These are phyloP conservation scores for Callocephalon fimbriatum DNA, from an alignment of 2,113 vertebrate species.

Conservation along the genomic window DNA sequence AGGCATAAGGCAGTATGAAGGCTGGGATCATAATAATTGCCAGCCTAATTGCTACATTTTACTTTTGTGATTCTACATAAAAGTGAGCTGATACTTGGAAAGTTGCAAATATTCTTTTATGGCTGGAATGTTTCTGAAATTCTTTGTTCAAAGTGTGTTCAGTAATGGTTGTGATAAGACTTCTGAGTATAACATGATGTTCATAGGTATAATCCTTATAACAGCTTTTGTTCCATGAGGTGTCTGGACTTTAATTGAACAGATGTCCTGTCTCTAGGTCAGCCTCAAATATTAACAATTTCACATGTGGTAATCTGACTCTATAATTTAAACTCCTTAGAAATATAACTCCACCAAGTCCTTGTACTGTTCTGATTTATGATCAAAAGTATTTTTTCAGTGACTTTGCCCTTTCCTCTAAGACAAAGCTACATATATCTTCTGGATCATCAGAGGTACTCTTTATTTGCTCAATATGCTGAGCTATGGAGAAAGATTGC, in stretches of 20 bases:
- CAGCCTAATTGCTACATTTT: neutral
- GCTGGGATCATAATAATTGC: neutral
- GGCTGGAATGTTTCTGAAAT: neutral
- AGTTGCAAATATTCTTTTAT: neutral
- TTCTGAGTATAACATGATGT: neutral
- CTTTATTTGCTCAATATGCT: neutral
- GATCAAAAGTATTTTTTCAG: neutral
- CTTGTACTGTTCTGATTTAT: neutral
- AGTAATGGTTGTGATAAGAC: fast-evolving
- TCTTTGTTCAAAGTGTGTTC: neutral
- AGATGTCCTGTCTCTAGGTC: neutral
- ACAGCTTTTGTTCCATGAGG: neutral
- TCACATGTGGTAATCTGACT: neutral
- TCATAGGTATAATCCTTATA: neutral
- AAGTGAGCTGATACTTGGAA: neutral
- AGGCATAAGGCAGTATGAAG: fast-evolving
- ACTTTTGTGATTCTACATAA: neutral
- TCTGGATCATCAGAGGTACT: neutral
- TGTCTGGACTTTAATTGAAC: neutral
- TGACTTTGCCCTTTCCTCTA: neutral
- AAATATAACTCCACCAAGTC: neutral
- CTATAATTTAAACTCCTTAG: neutral
- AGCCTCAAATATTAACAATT: neutral
- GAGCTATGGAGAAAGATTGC: neutral
- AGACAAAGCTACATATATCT: neutral